Conservation (phyloP, 2,113 vertebrate species). For the Camelus dromedarius region DNA sequence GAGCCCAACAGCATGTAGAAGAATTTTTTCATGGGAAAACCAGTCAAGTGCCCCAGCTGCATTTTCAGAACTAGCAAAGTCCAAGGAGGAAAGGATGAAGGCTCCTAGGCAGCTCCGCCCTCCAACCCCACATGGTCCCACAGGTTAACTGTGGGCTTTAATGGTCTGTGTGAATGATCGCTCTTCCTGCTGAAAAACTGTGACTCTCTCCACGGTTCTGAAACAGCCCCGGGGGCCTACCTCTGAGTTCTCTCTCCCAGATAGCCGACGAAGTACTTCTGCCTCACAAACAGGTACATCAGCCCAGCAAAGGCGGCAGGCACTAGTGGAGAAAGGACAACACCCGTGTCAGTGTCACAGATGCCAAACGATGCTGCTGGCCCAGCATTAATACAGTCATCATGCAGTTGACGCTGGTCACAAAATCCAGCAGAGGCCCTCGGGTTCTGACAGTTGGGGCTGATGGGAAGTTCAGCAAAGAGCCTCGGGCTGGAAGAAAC, state of each 20-base stretch:
- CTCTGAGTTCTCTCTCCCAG: slow-evolving; percentile 95
- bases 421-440: background rate
- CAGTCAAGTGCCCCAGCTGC: background rate
- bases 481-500: background rate
- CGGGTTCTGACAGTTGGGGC: background rate
- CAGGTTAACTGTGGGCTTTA: too few relatives aligned
- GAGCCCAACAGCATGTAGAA: accelerated
- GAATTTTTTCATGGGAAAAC: background rate
- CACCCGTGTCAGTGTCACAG: background rate
- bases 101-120: background rate
- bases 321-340: slow-evolving; percentile 84
- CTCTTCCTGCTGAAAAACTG: background rate
- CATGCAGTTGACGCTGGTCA: accelerated
- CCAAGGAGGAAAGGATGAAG: background rate
- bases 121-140: background rate
- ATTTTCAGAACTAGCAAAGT: background rate
- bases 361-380: background rate
- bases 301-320: slow-evolving; percentile 95
- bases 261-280: slow-evolving; percentile 98
- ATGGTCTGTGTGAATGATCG: background rate
- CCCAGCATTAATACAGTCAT: background rate
- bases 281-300: slow-evolving; percentile 95
- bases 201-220: background rate
- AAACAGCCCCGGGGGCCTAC: slow-evolving; percentile 82
- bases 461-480: background rate